phyloP scores from a whole-genome alignment of 2,797 vertebrate species.

The Perodicticus potto region DNA sequence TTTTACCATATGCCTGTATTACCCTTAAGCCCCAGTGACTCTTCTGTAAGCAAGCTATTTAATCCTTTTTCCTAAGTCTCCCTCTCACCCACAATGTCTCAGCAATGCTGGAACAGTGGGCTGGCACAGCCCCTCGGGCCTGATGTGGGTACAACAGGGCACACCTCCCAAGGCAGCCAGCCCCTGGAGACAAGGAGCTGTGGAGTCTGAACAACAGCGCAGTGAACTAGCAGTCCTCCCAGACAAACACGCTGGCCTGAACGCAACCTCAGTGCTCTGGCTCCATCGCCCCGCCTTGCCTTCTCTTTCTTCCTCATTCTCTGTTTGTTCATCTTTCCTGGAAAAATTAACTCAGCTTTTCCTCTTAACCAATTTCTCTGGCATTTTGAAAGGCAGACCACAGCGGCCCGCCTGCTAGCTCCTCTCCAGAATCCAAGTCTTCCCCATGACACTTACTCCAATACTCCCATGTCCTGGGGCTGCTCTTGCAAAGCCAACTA shows the following conservation, averaged over 20 bases:
- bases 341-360: conserved; percentile 69
- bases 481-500: neutral
- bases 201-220: neutral
- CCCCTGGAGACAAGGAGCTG: neutral
- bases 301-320: conserved; percentile 34
- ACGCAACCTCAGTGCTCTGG: neutral
- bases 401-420: neutral
- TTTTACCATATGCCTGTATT: neutral
- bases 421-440: neutral
- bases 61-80: neutral
- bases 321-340: conserved; percentile 58
- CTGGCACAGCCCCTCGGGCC: accelerated
- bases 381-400: conserved; percentile 51
- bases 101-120: neutral
- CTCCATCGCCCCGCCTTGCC: neutral
- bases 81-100: neutral
- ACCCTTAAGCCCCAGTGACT: neutral
- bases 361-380: conserved; percentile 60
- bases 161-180: neutral
- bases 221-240: neutral
- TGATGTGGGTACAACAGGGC: neutral
- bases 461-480: neutral
- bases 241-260: neutral
- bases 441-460: conserved; percentile 15
- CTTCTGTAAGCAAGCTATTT: neutral